These are phyloP conservation scores for Coreius guichenoti DNA, from an alignment of 2,797 vertebrate genomes.

Conservation along the genomic window DNA sequence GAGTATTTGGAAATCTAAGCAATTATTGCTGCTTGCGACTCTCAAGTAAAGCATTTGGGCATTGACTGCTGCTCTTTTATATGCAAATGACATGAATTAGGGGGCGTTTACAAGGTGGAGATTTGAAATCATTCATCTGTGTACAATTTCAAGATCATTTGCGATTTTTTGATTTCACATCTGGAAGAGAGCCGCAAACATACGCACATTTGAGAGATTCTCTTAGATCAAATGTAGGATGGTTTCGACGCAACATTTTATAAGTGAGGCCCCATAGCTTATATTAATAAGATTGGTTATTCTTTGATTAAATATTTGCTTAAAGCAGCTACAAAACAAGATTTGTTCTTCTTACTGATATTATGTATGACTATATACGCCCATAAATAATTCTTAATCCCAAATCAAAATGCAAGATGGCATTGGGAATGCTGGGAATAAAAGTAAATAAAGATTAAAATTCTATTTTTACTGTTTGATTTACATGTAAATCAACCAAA, in stretches of 20 bases:
- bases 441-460: not conserved
- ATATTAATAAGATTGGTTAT: not conserved
- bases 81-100: not conserved
- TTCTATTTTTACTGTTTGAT: not conserved
- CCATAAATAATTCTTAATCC: not conserved
- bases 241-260: not conserved
- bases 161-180: not conserved
- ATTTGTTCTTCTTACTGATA: not conserved
- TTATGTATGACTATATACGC: not conserved
- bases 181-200: not conserved
- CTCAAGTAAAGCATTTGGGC: not conserved
- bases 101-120: not conserved
- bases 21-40: not conserved
- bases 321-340: not conserved
- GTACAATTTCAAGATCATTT: not conserved
- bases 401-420: not conserved
- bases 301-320: not conserved
- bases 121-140: not conserved
- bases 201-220: not conserved
- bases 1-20: not conserved
- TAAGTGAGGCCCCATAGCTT: not conserved
- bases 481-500: not conserved
- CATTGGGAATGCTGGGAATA: not conserved
- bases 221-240: not conserved
- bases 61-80: not conserved